Base-by-base conservation (phyloP, 1,140 invertebrate species). In the Drosophila prosaltans region DNA sequence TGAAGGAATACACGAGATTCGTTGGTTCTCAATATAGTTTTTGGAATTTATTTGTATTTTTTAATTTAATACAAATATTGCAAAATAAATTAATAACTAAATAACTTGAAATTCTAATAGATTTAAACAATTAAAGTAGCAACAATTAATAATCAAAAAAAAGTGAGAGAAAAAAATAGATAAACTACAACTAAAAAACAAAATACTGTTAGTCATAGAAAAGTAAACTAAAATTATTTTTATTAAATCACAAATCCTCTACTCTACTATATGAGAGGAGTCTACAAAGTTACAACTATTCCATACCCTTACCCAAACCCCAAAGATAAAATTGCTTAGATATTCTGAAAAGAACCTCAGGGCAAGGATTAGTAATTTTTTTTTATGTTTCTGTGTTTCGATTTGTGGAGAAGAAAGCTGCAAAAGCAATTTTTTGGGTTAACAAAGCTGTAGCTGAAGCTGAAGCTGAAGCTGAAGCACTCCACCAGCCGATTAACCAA, bases 401-500 rank as follows among this genome's bases (percentile, higher is more conserved):
- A 24, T 26, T 51, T 48, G 7, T 8, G 32, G 32, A 36, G 32
- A 21, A 2, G 43, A 64, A 79, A 84, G 83, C 83, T 86, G 83
- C 48, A 86, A 86, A 70, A 72, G 69, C 88, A 86, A 65, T 69
- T 68, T 21, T 16, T 26, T 58, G 60, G 39, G 57, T 68, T 80
- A 80, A 76, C 11, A 9, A 40, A 80, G 2, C 2, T 16, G 16
- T 16, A 77, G 80, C 79, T 39, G 73, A 63, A 81, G 81, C 80
- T 69, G 80, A 83, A 77, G 80, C 79, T 39, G 73, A 69, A 81
- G 81, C 80, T 69, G 80, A 83, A 83, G 81, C 81, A 83, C 80
- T 72, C 68, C 80, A 88, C 80, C 84, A 66, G 72, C 57, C 51
- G 63, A 66, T 36, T 36, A 7, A 5, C 32, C 32, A 36, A 30